Evolutionary conservation across 2,888 invertebrate species (phyloP).

Genomic region (Carpatolechia fugitivella): DNA sequence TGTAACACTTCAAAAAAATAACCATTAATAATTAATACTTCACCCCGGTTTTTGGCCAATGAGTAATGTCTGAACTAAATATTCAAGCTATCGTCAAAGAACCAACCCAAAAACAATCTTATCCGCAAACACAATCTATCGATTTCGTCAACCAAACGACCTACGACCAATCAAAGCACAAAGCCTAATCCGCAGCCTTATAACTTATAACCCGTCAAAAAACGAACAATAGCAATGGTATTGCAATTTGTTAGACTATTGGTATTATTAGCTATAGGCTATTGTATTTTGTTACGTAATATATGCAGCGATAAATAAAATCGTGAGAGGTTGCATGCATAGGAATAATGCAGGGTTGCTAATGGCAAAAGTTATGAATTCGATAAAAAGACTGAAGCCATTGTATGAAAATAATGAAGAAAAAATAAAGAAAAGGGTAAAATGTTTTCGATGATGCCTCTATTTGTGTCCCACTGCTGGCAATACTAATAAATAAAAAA

Average conservation of each 20-base stretch:
- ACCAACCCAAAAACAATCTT: too few species aligned
- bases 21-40: too few species aligned
- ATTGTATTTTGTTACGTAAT: conserved; percentile 4
- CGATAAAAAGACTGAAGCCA: too few species aligned
- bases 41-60: too few species aligned
- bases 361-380: too few species aligned
- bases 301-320: not conserved
- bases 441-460: too few species aligned
- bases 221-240: conserved; percentile 3
- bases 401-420: not conserved
- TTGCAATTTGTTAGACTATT: not conserved
- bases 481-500: too few species aligned
- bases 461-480: too few species aligned
- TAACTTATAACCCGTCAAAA: conserved; percentile 2
- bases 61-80: too few species aligned
- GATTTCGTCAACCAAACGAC: not conserved
- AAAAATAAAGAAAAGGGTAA: too few species aligned
- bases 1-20: too few species aligned
- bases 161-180: not conserved
- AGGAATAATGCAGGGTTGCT: not conserved
- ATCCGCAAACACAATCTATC: not conserved
- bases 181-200: not conserved
- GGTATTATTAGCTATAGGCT: not conserved
- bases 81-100: too few species aligned
- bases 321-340: not conserved